phyloP scores from a whole-genome alignment of 2,888 invertebrate genomes.

The Calliphora vomitoria region DNA sequence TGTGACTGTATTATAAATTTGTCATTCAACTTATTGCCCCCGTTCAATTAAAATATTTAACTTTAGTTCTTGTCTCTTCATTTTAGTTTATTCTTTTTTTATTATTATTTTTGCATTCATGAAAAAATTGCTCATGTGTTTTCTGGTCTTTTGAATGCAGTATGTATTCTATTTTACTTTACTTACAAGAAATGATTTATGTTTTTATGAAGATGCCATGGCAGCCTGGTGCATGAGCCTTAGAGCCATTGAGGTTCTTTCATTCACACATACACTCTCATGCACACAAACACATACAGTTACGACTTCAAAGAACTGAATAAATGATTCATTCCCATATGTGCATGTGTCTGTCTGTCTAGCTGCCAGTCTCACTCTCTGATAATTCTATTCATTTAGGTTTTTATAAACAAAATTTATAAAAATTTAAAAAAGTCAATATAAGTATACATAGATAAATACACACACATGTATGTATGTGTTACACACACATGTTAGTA shows the following conservation, averaged over 20 bases:
- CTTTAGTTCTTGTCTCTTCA: conserved; percentile 28
- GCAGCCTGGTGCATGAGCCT: conserved; percentile 21
- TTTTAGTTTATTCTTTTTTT: conserved; percentile 3
- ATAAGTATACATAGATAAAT: neutral
- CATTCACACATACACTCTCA: neutral
- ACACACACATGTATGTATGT: neutral
- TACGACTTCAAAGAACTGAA: conserved; percentile 31
- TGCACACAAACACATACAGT: neutral
- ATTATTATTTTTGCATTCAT: conserved; percentile 15
- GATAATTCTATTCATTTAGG: conserved; percentile 16
- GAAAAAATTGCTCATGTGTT: neutral
- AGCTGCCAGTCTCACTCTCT: neutral
- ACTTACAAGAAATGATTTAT: conserved; percentile 44
- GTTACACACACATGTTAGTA: too few relatives aligned
- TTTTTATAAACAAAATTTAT: conserved; percentile 17
- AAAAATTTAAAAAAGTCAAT: conserved; percentile 2
- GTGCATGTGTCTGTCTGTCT: neutral
- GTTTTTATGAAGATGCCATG: conserved; percentile 1
- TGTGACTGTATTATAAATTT: conserved; percentile 38
- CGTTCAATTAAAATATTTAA: conserved; percentile 62
- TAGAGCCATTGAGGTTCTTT: conserved; percentile 37
- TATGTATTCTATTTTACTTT: neutral
- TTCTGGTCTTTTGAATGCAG: conserved; percentile 15
- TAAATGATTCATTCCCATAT: conserved; percentile 45
- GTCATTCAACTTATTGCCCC: conserved; percentile 57